Percentiles rank a stretch among this genome's conserved stretches.
phyloP scores from a whole-genome alignment of 2,888 invertebrate genomes.

The Mamestra brassicae region DNA sequence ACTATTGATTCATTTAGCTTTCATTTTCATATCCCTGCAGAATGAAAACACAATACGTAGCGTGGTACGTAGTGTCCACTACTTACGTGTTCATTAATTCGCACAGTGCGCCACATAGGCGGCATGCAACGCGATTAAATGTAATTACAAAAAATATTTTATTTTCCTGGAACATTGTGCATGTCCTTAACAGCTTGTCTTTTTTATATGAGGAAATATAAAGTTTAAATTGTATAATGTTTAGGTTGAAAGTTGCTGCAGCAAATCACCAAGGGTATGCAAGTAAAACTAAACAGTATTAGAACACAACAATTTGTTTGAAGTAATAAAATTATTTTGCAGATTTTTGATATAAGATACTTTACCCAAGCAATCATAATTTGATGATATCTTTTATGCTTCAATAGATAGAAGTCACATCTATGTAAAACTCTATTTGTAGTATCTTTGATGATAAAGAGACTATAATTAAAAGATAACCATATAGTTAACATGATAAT shows the following conservation, averaged over 20 bases:
- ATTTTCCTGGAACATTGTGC: constrained; percentile 29
- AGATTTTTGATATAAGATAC: neutral
- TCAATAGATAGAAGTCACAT: neutral
- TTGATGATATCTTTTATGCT: neutral
- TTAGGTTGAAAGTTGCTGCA: neutral
- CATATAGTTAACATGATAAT: constrained; percentile 1
- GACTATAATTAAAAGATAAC: constrained; percentile 32
- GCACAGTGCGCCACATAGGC: constrained; percentile 17
- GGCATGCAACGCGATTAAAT: constrained; percentile 25
- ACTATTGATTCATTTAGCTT: constrained; percentile 79
- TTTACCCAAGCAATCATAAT: neutral
- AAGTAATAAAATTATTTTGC: neutral
- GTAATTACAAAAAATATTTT: constrained; percentile 25
- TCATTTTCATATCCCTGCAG: constrained; percentile 66
- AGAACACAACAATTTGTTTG: neutral
- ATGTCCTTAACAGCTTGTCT: neutral
- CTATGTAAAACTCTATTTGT: neutral
- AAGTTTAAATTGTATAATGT: neutral
- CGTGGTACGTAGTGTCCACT: neutral
- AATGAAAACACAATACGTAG: constrained; percentile 37
- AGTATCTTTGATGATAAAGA: constrained; percentile 3
- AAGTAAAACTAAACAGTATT: neutral
- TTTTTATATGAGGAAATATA: constrained; percentile 3
- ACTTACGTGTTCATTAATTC: constrained; percentile 5
- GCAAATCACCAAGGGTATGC: neutral